Base-by-base conservation (phyloP, 2,888 invertebrate species). In the Microdon myrmicae region DNA sequence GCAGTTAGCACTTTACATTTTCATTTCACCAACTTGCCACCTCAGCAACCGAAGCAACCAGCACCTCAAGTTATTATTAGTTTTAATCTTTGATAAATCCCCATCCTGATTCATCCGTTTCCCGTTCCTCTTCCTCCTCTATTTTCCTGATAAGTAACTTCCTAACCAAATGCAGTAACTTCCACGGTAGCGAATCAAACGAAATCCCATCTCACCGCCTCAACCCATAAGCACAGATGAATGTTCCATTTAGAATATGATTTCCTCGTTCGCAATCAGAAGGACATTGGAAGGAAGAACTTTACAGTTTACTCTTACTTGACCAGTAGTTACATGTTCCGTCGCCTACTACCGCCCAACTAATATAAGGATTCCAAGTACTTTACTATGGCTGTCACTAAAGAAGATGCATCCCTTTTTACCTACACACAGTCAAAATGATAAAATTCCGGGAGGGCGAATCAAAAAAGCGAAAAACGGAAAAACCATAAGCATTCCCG, bases 31-130 rank as follows among this genome's bases (percentile, higher is more conserved):
- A 20, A 23, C 25, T 29, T 19, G 5, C 12, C 26, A 28, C 34
- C 28, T 32, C 51, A 14, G 19, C 28, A 39, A n/a, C 34, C 26
- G 32, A 25, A 0, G 20, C 13, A 10, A 48, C 48, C 49, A 49
- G 38, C 31, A 47, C 56, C 49, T 41, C 19, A 56, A 56, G 45
- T 61, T 61, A 45, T 61, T 61, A 61, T 61, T 49, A 61, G 49
- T 44, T 51, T 61, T 56, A 61, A 56, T 61, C 61, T 61, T 61
- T 61, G 49, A 56, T 61, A 56, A 56, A 61, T 61, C 51, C 26
- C 28, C 56, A 47, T n/a, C n/a, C n/a, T n/a, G n/a, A n/a, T n/a
- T n/a, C n/a, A n/a, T 61, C 61, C 61, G 55, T 29, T 61, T 55
- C 55, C 55, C 3, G 17, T 48, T 55, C 56, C 56, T 56, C 45